A percentile compares a stretch with the other conserved stretches of the same genome.
phyloP scores from a whole-genome alignment of 2,113 vertebrate species.

The Scomber japonicus region DNA sequence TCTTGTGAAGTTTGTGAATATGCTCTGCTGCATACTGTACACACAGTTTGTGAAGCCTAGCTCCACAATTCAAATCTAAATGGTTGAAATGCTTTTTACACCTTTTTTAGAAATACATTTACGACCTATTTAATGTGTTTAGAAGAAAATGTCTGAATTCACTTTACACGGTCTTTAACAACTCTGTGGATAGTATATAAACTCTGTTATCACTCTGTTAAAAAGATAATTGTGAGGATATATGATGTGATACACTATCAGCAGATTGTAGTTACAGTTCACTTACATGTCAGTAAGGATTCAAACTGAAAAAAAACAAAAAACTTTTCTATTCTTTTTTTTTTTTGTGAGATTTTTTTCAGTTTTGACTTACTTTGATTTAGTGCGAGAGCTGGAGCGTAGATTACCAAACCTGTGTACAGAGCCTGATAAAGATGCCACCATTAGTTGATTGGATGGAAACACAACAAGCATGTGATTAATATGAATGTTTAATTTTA shows the following conservation, averaged over 20 bases:
- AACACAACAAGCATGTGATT: slow-evolving; percentile 40
- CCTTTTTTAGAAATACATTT: no score
- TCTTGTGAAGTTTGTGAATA: no score
- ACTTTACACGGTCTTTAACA: neutral
- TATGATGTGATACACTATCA: neutral
- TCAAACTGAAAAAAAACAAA: neutral
- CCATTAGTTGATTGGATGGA: slow-evolving; percentile 79
- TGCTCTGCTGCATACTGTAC: no score
- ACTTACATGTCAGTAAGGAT: neutral
- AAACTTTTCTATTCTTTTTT: neutral
- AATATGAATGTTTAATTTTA: slow-evolving; percentile 53
- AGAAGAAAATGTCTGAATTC: no score
- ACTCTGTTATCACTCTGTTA: slow-evolving; percentile 6
- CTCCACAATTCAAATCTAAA: no score
- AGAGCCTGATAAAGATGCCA: slow-evolving; percentile 72
- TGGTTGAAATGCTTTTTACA: no score
- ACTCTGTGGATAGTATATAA: neutral
- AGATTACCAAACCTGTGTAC: slow-evolving; percentile 88
- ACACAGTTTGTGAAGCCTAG: no score
- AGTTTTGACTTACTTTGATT: slow-evolving; percentile 86
- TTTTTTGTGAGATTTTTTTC: neutral
- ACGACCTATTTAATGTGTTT: no score
- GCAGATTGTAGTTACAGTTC: neutral
- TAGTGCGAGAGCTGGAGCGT: slow-evolving; percentile 87
- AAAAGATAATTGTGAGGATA: neutral